Evolutionary conservation across 1,140 invertebrate species (phyloP).

Genomic region (Drosophila teissieri): DNA sequence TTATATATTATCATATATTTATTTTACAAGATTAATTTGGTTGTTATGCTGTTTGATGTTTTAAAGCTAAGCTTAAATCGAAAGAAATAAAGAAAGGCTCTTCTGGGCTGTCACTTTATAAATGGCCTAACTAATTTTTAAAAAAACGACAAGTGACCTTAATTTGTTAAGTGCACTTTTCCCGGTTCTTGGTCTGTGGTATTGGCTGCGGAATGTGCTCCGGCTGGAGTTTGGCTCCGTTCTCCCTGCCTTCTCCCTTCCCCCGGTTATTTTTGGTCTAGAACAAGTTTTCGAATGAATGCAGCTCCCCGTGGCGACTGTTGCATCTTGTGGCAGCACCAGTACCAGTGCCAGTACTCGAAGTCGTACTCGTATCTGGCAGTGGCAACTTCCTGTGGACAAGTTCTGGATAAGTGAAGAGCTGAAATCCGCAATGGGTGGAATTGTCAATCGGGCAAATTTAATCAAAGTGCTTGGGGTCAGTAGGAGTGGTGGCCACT

Average conservation of each 20-base stretch:
- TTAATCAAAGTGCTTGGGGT: conserved; percentile 65
- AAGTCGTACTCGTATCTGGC: conserved; percentile 48
- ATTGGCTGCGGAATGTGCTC: conserved; percentile 61
- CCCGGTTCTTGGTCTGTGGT: conserved; percentile 11
- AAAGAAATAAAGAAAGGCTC: no score
- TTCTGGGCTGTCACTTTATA: no score
- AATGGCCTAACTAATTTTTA: no score
- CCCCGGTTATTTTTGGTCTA: conserved; percentile 58
- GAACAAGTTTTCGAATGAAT: conserved; percentile 54
- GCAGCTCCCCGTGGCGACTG: conserved; percentile 48
- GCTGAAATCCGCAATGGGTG: conserved; percentile 44
- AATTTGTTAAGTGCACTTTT: conserved; percentile 22
- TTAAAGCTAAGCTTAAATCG: no score
- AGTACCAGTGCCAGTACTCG: background rate
- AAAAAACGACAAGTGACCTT: no score
- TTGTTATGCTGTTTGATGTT: no score
- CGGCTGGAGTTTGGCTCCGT: conserved; percentile 32
- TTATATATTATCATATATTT: background rate
- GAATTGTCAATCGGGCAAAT: conserved; percentile 59
- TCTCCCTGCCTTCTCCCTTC: conserved; percentile 3
- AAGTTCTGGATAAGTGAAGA: conserved; percentile 42
- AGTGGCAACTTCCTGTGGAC: conserved; percentile 79
- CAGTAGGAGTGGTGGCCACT: conserved; percentile 21
- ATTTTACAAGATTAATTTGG: no score
- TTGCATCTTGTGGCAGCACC: conserved; percentile 35